A percentile compares a stretch with the other conserved stretches of the same genome.
Evolutionary conservation across 2,888 invertebrate genomes (phyloP).

Genomic region (Atherix ibis): DNA sequence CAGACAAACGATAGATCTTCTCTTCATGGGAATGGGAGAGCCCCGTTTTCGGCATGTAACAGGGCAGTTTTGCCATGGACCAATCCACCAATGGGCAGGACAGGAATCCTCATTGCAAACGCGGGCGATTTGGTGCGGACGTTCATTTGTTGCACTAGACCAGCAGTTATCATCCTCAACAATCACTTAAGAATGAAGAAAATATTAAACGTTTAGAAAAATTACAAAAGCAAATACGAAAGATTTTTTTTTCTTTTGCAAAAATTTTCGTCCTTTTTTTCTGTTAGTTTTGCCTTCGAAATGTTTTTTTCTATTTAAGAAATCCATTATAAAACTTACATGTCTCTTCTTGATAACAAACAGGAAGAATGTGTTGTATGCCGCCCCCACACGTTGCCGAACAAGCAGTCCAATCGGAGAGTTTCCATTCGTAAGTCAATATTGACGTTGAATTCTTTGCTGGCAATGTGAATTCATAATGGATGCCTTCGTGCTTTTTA

Average conservation of each 20-base stretch:
- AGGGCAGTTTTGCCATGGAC: slow-evolving; percentile 73
- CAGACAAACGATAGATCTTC: slow-evolving; percentile 59
- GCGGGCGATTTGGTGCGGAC: slow-evolving; percentile 44
- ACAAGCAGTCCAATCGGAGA: slow-evolving; percentile 70
- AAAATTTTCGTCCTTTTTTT: too few relatives aligned
- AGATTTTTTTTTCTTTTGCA: too few relatives aligned
- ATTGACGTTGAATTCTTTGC: slow-evolving; percentile 39
- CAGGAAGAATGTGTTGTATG: slow-evolving; percentile 38
- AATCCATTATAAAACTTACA: too few relatives aligned
- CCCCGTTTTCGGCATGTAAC: slow-evolving; percentile 39
- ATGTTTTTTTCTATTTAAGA: too few relatives aligned
- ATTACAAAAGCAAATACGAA: too few relatives aligned
- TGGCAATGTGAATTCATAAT: slow-evolving; percentile 58
- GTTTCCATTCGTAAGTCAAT: slow-evolving; percentile 53
- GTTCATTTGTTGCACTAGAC: slow-evolving; percentile 37
- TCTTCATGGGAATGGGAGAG: slow-evolving; percentile 41
- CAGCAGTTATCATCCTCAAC: slow-evolving; percentile 45
- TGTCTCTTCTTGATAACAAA: slow-evolving; percentile 35
- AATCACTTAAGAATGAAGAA: too few relatives aligned
- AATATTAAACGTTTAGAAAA: too few relatives aligned
- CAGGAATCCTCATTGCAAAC: slow-evolving; percentile 50
- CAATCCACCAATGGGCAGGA: slow-evolving; percentile 72
- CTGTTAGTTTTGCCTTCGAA: too few relatives aligned
- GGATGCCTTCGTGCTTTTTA: slow-evolving; percentile 63
- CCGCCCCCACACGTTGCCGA: slow-evolving; percentile 65